Evolutionary conservation across 2,797 vertebrate species (phyloP), one percentile per base, ranked within the genome.

Genomic region (Todus mexicanus): DNA sequence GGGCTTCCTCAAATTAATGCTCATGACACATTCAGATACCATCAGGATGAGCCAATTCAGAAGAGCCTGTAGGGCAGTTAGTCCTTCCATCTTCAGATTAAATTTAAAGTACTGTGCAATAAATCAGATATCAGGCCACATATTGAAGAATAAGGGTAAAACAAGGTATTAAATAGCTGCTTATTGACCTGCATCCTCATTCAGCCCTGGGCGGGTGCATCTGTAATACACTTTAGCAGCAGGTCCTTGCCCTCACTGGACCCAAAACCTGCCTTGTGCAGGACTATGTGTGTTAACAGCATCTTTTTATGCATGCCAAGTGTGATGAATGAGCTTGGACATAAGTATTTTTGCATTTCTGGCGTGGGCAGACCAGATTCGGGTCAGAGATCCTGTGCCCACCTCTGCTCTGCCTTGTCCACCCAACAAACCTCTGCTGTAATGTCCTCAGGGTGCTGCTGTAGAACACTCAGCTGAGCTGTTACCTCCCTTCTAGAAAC

Each of bases 161-260:
- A 53, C 6, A 19, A 71, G 56, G 27, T 10, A 7, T 23, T 54
- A 16, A 33, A 26, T 7, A 15, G 12, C 54, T 43, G 6, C 11
- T 35, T 26, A 5, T 27, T 7, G 53, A 16, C 40, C 40, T 1
- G 2, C 37, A 10, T 5, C 35, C 29, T 15, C 1, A 0, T 15
- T 21, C 14, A 27, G 60, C 26, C 8, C 13, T 19, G 12, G 5
- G 23, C 19, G 23, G 2, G 11, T 17, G 0, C 15, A 29, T 8
- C 31, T 4, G 1, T 8, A 33, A 22, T 3, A 11, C 2, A 2
- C 3, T 53, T n/a, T 31, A 31, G 8, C 31, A 57, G 47, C 8
- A 38, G 33, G 20, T 19, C 45, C 1, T 0, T 25, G 42, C 15
- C 48, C 26, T 15, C 3, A 0, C 25, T 11, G 15, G 4, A 59